phyloP scores from a whole-genome alignment of 2,888 invertebrate genomes.

The Apodemia mormo region DNA sequence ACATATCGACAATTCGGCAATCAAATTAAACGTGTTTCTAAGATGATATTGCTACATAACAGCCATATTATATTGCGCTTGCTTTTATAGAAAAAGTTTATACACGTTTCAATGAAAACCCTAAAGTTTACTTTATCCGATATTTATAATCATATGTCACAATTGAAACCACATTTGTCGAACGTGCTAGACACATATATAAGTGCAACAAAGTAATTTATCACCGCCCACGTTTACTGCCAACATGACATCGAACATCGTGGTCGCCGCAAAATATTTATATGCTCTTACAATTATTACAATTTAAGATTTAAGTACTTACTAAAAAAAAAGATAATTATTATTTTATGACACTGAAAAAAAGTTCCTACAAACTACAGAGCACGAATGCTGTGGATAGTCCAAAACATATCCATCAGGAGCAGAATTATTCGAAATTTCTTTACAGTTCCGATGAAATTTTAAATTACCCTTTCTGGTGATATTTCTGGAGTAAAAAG shows the following conservation, averaged over 20 bases:
- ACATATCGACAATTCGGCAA: no score
- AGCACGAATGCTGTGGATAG: no score
- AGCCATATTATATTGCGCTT: no score
- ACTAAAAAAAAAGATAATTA: neutral
- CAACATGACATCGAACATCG: constrained; percentile 28
- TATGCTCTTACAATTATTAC: neutral
- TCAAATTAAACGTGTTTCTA: no score
- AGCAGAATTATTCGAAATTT: no score
- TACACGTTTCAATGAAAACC: neutral
- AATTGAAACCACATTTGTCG: constrained; percentile 26
- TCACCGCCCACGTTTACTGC: constrained; percentile 31
- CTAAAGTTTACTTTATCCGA: constrained; percentile 1
- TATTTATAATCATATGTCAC: constrained; percentile 21
- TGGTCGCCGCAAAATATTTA: constrained; percentile 24
- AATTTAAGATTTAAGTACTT: neutral
- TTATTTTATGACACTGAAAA: no score
- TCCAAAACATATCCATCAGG: no score
- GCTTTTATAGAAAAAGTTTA: neutral
- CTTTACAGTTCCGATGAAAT: no score
- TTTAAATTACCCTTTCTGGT: no score
- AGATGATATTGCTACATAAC: no score
- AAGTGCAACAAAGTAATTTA: constrained; percentile 37
- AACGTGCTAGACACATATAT: constrained; percentile 26
- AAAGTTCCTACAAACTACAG: no score
- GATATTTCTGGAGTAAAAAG: no score